Evolutionary conservation across 2,113 vertebrate species (phyloP).

Genomic region (Lanius ludovicianus): DNA sequence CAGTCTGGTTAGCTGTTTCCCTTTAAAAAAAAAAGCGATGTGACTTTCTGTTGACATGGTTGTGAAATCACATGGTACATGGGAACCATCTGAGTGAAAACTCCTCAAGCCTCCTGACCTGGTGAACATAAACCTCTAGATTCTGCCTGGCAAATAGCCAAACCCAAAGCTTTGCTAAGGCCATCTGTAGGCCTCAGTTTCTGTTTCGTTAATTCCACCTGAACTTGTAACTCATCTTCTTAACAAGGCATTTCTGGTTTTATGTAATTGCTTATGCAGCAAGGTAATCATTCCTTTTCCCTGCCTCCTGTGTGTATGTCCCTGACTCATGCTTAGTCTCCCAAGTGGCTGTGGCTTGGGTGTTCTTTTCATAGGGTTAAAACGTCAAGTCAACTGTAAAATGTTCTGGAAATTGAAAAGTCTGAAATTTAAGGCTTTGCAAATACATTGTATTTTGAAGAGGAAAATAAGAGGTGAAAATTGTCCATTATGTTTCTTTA

Average conservation of each 20-base stretch:
- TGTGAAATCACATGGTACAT: conserved; percentile 16
- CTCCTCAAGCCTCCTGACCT: background rate
- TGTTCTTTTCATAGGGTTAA: background rate
- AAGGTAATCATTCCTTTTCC: background rate
- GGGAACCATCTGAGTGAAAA: conserved; percentile 29
- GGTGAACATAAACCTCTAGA: background rate
- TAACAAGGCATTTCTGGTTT: conserved; percentile 20
- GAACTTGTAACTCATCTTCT: conserved; percentile 7
- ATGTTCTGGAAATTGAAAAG: background rate
- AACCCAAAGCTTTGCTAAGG: background rate
- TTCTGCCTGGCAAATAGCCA: conserved; percentile 11
- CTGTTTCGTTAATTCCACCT: conserved; percentile 34
- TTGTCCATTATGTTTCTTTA: background rate
- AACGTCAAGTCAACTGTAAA: background rate
- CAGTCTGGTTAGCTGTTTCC: background rate
- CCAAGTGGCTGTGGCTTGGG: background rate
- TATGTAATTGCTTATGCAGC: background rate
- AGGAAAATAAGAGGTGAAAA: background rate
- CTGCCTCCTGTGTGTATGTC: background rate
- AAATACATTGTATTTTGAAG: background rate
- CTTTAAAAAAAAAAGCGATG: background rate
- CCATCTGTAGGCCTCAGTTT: background rate
- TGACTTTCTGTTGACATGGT: background rate
- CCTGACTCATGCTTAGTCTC: background rate
- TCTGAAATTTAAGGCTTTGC: background rate